phyloP scores from a whole-genome alignment of 2,113 vertebrate genomes.

The Riparia riparia region DNA sequence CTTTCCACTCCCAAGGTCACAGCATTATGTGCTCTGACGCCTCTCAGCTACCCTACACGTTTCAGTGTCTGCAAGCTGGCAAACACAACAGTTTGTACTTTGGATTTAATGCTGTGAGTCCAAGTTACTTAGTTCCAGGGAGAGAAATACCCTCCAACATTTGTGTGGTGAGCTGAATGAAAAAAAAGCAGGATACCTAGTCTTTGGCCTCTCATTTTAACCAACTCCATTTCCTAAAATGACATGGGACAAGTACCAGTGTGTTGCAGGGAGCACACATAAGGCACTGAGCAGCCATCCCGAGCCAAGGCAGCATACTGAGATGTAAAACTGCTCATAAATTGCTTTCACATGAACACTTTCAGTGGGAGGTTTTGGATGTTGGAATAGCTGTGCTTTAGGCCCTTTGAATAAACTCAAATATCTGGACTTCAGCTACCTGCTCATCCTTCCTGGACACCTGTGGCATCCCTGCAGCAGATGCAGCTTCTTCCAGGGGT shows the following conservation, averaged over 20 bases:
- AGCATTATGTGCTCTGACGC: not conserved
- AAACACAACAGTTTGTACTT: not conserved
- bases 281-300: not conserved
- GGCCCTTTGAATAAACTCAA: not conserved
- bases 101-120: not conserved
- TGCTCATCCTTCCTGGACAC: not conserved
- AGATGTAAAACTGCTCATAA: not conserved
- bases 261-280: not conserved
- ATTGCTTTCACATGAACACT: not conserved
- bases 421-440: not conserved
- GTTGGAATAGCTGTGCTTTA: not conserved
- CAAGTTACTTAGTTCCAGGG: not conserved
- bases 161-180: not conserved
- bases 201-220: not conserved
- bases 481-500: not conserved
- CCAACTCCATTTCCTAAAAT: not conserved
- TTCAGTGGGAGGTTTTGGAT: not conserved
- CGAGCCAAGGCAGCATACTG: not conserved
- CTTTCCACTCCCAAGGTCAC: conserved; percentile 7
- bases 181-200: not conserved
- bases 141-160: not conserved
- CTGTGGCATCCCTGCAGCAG: not conserved
- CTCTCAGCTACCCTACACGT: not conserved
- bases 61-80: not conserved
- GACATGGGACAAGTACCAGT: not conserved